Evolutionary conservation across 2,888 invertebrate genomes (phyloP).

Genomic region (Epinotia ramella): DNA sequence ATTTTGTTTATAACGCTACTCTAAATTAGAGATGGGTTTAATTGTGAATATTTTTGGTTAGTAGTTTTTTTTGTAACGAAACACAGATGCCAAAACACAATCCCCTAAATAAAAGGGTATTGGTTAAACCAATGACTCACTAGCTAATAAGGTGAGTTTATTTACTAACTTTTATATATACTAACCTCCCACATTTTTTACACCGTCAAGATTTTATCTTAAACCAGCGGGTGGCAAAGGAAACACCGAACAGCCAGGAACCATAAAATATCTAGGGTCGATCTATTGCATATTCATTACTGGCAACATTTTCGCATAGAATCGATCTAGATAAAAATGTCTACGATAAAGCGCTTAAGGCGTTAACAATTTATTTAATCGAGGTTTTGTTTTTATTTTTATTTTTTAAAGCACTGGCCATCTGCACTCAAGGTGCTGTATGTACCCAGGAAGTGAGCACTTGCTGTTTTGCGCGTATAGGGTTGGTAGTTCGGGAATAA

Average conservation of each 20-base stretch:
- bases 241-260: conserved; percentile 61
- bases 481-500: conserved; percentile 49
- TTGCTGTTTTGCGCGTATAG: conserved; percentile 56
- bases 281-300: conserved; percentile 75
- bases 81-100: conserved; percentile 53
- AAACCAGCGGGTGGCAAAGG: conserved; percentile 67
- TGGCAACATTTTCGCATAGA: conserved; percentile 69
- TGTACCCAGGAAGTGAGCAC: conserved; percentile 68
- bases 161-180: conserved; percentile 46
- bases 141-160: conserved; percentile 62
- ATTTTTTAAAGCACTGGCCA: conserved; percentile 56
- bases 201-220: conserved; percentile 54
- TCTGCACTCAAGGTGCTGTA: conserved; percentile 76
- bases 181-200: conserved; percentile 42
- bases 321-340: conserved; percentile 69
- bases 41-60: not conserved
- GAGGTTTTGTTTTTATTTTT: conserved; percentile 54
- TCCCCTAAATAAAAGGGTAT: conserved; percentile 67
- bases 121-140: conserved; percentile 70
- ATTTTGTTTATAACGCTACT: not conserved
- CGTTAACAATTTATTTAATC: conserved; percentile 77
- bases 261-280: conserved; percentile 72
- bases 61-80: conserved; percentile 1
- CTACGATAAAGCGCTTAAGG: conserved; percentile 67
- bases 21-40: not conserved